These are phyloP conservation scores for Leptoteleia sp. DNA, from an alignment of 1,140 invertebrate genomes.

Conservation along the genomic window DNA sequence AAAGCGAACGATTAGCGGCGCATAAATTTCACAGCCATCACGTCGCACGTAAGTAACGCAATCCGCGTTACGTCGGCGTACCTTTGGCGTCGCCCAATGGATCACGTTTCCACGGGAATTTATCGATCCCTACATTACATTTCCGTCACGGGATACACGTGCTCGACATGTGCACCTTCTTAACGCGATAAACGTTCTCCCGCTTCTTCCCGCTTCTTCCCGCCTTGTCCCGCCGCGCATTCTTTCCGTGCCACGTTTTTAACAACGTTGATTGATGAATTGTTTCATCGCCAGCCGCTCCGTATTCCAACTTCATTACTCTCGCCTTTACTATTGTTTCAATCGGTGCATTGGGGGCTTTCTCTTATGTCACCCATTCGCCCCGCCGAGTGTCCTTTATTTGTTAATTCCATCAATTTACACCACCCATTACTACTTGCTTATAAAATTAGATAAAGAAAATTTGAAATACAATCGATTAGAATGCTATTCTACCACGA, in stretches of 20 bases:
- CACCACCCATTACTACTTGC: too few relatives aligned
- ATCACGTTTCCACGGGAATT: conserved; percentile 54
- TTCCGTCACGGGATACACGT: conserved; percentile 66
- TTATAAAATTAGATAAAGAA: too few relatives aligned
- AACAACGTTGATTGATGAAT: conserved; percentile 56
- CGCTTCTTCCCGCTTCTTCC: conserved; percentile 60
- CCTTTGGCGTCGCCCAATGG: conserved; percentile 30
- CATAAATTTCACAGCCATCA: conserved; percentile 52
- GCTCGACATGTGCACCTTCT: conserved; percentile 67
- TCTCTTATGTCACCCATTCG: too few relatives aligned
- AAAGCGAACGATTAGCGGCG: conserved; percentile 49
- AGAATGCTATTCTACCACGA: too few relatives aligned
- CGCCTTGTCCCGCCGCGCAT: conserved; percentile 52
- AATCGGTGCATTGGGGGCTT: too few relatives aligned
- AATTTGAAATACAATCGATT: too few relatives aligned
- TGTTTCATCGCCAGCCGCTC: conserved; percentile 34
- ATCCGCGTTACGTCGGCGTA: conserved; percentile 49
- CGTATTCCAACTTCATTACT: too few relatives aligned
- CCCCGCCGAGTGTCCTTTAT: too few relatives aligned
- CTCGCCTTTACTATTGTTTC: too few relatives aligned
- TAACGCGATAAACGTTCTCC: conserved; percentile 64
- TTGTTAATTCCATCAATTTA: too few relatives aligned
- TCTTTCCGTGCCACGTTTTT: conserved; percentile 56
- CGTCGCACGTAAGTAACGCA: conserved; percentile 44
- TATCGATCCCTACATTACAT: conserved; percentile 59